phyloP scores from a whole-genome alignment of 1,140 invertebrate genomes.

The Cyrtorhinus lividipennis region DNA sequence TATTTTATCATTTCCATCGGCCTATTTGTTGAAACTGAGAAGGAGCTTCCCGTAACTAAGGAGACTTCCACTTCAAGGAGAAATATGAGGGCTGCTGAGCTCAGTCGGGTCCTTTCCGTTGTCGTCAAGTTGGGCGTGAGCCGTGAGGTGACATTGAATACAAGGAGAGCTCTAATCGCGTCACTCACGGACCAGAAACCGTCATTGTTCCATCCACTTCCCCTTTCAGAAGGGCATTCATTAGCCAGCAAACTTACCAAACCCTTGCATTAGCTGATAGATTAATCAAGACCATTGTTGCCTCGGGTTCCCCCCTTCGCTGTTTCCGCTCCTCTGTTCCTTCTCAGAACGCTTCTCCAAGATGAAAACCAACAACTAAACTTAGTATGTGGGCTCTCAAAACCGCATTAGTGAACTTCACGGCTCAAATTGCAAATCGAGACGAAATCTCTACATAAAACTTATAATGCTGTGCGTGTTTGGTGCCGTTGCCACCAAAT shows the following conservation, averaged over 20 bases:
- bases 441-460: too few relatives aligned
- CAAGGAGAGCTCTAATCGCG: slow-evolving; percentile 3
- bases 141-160: slow-evolving; percentile 6
- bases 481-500: too few relatives aligned
- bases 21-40: too few relatives aligned
- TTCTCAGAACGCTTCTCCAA: background rate
- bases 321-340: too few relatives aligned
- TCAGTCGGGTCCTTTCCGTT: too few relatives aligned
- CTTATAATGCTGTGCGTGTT: too few relatives aligned
- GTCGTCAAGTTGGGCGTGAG: slow-evolving; percentile 7
- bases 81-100: too few relatives aligned
- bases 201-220: background rate
- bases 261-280: slow-evolving; percentile 6
- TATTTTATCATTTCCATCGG: too few relatives aligned
- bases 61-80: too few relatives aligned
- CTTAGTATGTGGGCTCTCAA: slow-evolving; percentile 7
- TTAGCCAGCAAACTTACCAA: slow-evolving; percentile 5
- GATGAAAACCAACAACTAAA: slow-evolving; percentile 2
- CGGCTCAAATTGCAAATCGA: too few relatives aligned
- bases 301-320: background rate
- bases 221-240: slow-evolving; percentile 6
- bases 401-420: too few relatives aligned
- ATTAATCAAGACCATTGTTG: slow-evolving; percentile 8
- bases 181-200: slow-evolving; percentile 4
- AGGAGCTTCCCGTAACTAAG: too few relatives aligned